Percentiles rank a stretch among this genome's conserved stretches.
phyloP scores from a whole-genome alignment of 2,888 invertebrate genomes.

The Fissipunctia ypsillon region DNA sequence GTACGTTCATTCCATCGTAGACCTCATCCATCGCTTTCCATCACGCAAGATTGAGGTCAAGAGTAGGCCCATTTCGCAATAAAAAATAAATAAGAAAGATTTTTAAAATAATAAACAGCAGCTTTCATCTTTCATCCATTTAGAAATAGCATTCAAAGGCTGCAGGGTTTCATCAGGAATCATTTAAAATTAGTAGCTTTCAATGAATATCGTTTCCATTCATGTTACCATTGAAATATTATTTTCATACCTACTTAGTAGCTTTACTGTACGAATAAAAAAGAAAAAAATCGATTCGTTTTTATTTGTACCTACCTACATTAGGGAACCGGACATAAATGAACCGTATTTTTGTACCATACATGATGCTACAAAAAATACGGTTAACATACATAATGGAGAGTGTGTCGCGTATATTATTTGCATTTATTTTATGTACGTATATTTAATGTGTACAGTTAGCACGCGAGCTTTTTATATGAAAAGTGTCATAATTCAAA shows the following conservation, averaged over 20 bases:
- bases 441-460: conserved; percentile 18
- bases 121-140: no score
- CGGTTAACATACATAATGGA: conserved; percentile 4
- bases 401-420: conserved; percentile 32
- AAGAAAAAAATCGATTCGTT: background rate
- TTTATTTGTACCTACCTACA: background rate
- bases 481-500: conserved; percentile 25
- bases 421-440: conserved; percentile 26
- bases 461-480: conserved; percentile 54
- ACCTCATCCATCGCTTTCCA: no score
- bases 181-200: background rate
- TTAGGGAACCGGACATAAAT: conserved; percentile 1
- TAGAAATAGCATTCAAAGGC: no score
- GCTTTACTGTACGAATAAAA: background rate
- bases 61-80: no score
- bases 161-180: background rate
- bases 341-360: background rate
- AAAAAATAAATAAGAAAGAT: no score
- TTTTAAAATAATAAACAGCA: no score
- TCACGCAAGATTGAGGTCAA: no score
- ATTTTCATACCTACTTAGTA: no score
- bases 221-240: background rate
- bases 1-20: no score
- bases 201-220: background rate
- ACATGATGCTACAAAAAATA: no score